These are phyloP conservation scores for Spongia lamella DNA, from an alignment of 37 sponge, comb jelly and placozoan genomes.

Conservation along the genomic window DNA sequence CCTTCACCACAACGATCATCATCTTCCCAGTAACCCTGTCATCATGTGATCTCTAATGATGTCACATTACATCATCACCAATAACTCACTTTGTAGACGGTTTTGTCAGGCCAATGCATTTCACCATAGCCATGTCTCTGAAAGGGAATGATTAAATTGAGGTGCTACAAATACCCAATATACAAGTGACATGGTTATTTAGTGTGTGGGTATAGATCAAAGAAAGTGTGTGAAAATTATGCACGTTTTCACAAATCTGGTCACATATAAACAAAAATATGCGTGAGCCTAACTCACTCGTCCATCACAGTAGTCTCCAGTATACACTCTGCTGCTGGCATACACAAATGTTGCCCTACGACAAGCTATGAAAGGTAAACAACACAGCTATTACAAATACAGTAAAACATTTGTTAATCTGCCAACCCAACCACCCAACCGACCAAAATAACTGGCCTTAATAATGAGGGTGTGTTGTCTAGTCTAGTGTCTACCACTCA, in stretches of 20 bases:
- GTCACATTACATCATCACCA: not conserved
- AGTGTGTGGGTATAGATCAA: too few relatives aligned
- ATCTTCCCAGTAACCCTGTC: slow-evolving; percentile 93
- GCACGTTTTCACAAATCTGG: too few relatives aligned
- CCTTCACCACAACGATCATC: slow-evolving; percentile 90
- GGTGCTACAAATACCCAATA: not conserved
- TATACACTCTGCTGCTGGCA: slow-evolving; percentile 56
- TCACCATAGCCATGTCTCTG: slow-evolving; percentile 87
- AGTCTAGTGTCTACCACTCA: slow-evolving; percentile 4
- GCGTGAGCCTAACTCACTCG: slow-evolving; percentile 37
- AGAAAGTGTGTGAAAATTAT: too few relatives aligned
- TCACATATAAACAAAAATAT: too few relatives aligned
- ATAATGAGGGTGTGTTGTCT: too few relatives aligned
- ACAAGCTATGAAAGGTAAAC: slow-evolving; percentile 5
- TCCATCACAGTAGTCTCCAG: slow-evolving; percentile 63
- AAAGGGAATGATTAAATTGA: slow-evolving; percentile 2
- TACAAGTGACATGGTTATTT: too few relatives aligned
- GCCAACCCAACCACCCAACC: not conserved
- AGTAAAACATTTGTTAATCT: not conserved
- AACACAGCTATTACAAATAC: not conserved
- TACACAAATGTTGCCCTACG: slow-evolving; percentile 63
- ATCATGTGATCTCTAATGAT: not conserved
- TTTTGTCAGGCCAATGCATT: slow-evolving; percentile 83
- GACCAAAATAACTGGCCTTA: too few relatives aligned
- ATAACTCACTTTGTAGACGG: slow-evolving; percentile 54